These are phyloP conservation scores for Colletes latitarsis DNA, from an alignment of 1,140 invertebrate species.

Conservation along the genomic window DNA sequence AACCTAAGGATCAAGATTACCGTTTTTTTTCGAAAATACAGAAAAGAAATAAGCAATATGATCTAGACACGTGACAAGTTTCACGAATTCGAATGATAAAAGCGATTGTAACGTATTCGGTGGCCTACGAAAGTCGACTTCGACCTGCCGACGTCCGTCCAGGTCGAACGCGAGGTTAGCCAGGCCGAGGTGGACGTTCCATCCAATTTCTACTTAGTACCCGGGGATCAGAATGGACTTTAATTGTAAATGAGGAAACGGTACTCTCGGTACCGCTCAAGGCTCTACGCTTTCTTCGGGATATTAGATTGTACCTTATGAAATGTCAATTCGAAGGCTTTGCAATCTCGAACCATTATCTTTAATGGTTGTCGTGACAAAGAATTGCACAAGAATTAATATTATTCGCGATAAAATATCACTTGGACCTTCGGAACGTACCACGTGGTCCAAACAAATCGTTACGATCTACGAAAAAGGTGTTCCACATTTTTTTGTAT, in stretches of 20 bases:
- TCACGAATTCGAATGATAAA: neutral
- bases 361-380: too few species aligned
- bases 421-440: too few species aligned
- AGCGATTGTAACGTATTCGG: neutral
- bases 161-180: neutral
- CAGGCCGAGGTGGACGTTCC: neutral
- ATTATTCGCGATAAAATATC: too few species aligned
- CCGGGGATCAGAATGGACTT: neutral
- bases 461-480: too few species aligned
- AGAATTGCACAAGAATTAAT: too few species aligned
- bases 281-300: neutral
- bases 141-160: neutral
- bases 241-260: constrained; percentile 24
- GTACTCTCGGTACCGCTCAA: constrained; percentile 11
- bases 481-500: too few species aligned
- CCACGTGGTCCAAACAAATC: too few species aligned
- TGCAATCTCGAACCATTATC: too few species aligned
- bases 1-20: too few species aligned
- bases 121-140: neutral
- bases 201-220: constrained; percentile 10
- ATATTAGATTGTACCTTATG: neutral
- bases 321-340: too few species aligned
- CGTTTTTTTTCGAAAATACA: too few species aligned
- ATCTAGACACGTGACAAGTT: neutral
- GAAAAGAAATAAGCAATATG: too few species aligned